These are phyloP conservation scores for Meganola albula DNA, from an alignment of 2,888 invertebrate genomes.

Conservation along the genomic window DNA sequence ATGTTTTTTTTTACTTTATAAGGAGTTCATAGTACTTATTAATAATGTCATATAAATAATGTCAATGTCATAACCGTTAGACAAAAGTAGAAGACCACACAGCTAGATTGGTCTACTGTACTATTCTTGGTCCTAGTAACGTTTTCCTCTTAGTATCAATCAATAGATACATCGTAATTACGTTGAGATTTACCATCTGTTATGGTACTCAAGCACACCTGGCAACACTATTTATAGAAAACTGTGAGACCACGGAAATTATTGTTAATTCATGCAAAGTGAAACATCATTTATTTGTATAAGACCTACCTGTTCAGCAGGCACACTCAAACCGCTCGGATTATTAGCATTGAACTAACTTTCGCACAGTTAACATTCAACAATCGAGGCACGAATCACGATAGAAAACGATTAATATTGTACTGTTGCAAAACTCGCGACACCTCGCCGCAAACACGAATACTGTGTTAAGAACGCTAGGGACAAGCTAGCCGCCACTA, in stretches of 20 bases:
- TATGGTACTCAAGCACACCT: conserved; percentile 48
- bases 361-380: conserved; percentile 30
- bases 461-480: conserved; percentile 31
- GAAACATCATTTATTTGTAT: conserved; percentile 11
- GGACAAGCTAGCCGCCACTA: conserved; percentile 53
- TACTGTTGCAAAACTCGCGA: conserved; percentile 27
- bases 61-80: too few species aligned
- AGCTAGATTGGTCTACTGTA: too few species aligned
- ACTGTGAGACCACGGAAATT: conserved; percentile 8
- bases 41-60: too few species aligned
- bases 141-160: too few species aligned
- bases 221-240: conserved; percentile 43
- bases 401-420: conserved; percentile 21
- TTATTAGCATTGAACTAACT: conserved; percentile 24
- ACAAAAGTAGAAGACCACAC: too few species aligned
- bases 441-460: conserved; percentile 25
- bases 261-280: conserved; percentile 10
- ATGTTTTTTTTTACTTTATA: too few species aligned
- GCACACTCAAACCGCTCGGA: conserved; percentile 31
- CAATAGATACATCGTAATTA: conserved; percentile 32
- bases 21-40: too few species aligned
- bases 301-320: conserved; percentile 23
- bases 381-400: conserved; percentile 28
- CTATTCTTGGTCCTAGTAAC: too few species aligned
- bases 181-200: conserved; percentile 37